Percentiles rank a stretch among this genome's conserved stretches.
phyloP scores from a whole-genome alignment of 35 echinoderm and acorn worm species.

The Lytechinus variegatus region DNA sequence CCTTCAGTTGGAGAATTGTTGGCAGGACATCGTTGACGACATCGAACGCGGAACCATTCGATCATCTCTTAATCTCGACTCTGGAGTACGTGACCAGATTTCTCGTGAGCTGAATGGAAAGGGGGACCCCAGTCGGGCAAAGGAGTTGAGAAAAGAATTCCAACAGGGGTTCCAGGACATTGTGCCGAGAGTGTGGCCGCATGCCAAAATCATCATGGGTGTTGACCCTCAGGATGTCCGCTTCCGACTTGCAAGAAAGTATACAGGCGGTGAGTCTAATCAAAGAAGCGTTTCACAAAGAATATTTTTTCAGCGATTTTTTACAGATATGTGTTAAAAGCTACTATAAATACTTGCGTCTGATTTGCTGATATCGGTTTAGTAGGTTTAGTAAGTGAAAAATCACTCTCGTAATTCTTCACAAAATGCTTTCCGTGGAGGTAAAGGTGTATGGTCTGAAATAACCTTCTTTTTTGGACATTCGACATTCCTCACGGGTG shows the following conservation, averaged over 20 bases:
- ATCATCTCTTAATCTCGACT: slow-evolving; percentile 44
- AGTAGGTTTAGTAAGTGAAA: no score
- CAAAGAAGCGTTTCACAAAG: no score
- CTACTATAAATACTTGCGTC: no score
- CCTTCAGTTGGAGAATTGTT: slow-evolving; percentile 45
- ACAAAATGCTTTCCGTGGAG: no score
- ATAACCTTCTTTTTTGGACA: no score
- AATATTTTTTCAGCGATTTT: no score
- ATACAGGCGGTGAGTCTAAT: slow-evolving; percentile 48
- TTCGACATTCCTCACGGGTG: no score
- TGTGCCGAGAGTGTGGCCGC: slow-evolving; percentile 71
- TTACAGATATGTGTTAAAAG: no score
- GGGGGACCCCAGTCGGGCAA: slow-evolving; percentile 58
- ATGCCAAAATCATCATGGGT: slow-evolving; percentile 21
- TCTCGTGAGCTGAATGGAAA: background rate
- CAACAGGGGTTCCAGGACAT: slow-evolving; percentile 71
- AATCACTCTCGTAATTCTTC: no score
- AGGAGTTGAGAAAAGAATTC: slow-evolving; percentile 72
- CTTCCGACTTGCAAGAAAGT: slow-evolving; percentile 35
- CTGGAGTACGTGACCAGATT: slow-evolving; percentile 14
- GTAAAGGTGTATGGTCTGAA: no score
- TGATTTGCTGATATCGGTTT: no score
- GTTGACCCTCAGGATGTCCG: slow-evolving; percentile 38
- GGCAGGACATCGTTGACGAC: slow-evolving; percentile 62
- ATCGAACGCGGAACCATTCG: slow-evolving; percentile 65